Evolutionary conservation across 2,888 invertebrate genomes (phyloP).

Genomic region (Eurytoma californica): DNA sequence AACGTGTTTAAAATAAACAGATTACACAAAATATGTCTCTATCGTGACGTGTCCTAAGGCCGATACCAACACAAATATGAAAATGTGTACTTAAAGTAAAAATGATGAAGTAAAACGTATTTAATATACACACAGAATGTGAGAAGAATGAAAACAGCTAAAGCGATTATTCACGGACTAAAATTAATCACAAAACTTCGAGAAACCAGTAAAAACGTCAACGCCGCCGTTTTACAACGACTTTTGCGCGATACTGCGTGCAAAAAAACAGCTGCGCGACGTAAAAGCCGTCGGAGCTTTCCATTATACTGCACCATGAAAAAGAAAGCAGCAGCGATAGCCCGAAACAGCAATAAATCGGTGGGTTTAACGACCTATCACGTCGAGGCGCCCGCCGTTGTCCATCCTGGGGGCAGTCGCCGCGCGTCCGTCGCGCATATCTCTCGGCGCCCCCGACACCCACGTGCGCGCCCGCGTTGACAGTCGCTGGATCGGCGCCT

Average conservation of each 20-base stretch:
- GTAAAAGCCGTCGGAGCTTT: no score
- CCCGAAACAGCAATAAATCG: slow-evolving; percentile 3
- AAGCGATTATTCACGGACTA: no score
- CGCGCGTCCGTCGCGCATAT: not conserved
- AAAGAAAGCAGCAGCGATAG: no score
- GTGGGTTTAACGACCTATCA: slow-evolving; percentile 31
- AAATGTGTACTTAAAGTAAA: no score
- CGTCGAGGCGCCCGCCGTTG: not conserved
- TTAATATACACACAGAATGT: no score
- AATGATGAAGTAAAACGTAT: no score
- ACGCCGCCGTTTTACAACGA: not conserved
- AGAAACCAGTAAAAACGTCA: not conserved
- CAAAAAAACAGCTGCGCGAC: not conserved
- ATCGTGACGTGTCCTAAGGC: no score
- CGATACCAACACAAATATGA: no score
- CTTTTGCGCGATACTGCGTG: not conserved
- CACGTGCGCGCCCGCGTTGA: slow-evolving; percentile 32
- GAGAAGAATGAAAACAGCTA: no score
- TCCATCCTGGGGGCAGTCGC: not conserved
- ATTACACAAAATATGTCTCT: not conserved
- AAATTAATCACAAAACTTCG: not conserved
- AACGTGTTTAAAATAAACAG: not conserved
- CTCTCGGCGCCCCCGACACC: not conserved
- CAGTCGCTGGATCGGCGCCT: not conserved
- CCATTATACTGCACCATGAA: no score